Evolutionary conservation across 2,888 invertebrate genomes (phyloP), one percentile per base, ranked within the genome.

Genomic region (Cybosia mesomella): DNA sequence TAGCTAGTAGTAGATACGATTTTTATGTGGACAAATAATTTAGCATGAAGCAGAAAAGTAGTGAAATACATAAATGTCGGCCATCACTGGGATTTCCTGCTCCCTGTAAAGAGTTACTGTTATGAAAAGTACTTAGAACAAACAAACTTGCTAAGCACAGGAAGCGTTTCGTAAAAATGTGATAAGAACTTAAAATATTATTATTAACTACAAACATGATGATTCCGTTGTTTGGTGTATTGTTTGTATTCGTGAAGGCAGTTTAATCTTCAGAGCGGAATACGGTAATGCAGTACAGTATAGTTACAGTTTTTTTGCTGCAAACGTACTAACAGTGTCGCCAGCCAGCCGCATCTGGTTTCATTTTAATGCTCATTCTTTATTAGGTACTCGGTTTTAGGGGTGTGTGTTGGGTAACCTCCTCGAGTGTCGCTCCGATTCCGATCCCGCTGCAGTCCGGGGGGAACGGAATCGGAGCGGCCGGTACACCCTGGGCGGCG

Each of bases 251-350:
- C 1, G 28, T n/a, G 28, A 11, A 61, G 10, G 28, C 4, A 36
- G 68, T 69, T 71, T 70, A 66, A 76, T 59, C 64, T 67, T 68
- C 69, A 72, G 64, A 67, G 58, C 60, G 76, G 58, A 75, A 72
- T 68, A 67, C 34, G 61, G 63, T 74, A 71, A 70, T 73, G 70
- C 60, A 55, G 39, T 70, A 72, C n/a, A n/a, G n/a, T n/a, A n/a
- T n/a, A n/a, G n/a, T n/a, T n/a, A n/a, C n/a, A n/a, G n/a, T 69
- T 70, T 76, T 76, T 73, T 68, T 58, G 21, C 62, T 66, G 59
- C 63, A 68, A 54, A 71, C 68, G 68, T 74, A 77, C 72, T 69
- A 63, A 60, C 34, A 49, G 66, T 60, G 53, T 67, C 57, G 67
- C 70, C 75, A 73, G 68, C 70, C 69, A 73, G 58, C 58, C 66